Conservation (phyloP, 2,797 vertebrate species). For the Crotalus adamanteus region DNA sequence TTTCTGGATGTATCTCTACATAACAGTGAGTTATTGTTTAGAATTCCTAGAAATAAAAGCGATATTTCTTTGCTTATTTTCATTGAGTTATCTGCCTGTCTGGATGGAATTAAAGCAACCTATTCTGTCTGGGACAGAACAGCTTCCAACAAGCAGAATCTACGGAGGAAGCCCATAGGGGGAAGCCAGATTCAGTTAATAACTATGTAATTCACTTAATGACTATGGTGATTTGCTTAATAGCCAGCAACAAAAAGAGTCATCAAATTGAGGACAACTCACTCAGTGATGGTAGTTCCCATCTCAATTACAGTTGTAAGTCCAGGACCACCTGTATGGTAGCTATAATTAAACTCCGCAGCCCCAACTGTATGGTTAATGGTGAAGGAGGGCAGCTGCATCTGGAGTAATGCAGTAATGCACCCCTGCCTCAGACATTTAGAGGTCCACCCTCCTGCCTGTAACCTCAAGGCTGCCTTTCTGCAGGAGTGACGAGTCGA, state of each 20-base stretch:
- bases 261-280: not conserved
- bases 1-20: too few species aligned
- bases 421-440: too few species aligned
- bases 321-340: not conserved
- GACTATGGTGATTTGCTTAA: not conserved
- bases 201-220: not conserved
- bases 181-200: not conserved
- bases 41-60: too few species aligned
- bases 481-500: constrained; percentile 87
- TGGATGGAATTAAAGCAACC: too few species aligned
- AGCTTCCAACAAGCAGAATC: not conserved
- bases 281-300: not conserved
- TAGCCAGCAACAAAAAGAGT: not conserved
- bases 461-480: accelerated
- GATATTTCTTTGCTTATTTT: too few species aligned
- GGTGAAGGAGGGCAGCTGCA: not conserved
- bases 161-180: not conserved
- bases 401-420: not conserved
- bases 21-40: too few species aligned
- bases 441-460: too few species aligned
- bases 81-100: too few species aligned
- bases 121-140: too few species aligned
- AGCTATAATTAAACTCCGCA: not conserved
- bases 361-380: not conserved
- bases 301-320: not conserved